Conservation (phyloP, 1,140 invertebrate species). For the Zaprionus nigranus region DNA sequence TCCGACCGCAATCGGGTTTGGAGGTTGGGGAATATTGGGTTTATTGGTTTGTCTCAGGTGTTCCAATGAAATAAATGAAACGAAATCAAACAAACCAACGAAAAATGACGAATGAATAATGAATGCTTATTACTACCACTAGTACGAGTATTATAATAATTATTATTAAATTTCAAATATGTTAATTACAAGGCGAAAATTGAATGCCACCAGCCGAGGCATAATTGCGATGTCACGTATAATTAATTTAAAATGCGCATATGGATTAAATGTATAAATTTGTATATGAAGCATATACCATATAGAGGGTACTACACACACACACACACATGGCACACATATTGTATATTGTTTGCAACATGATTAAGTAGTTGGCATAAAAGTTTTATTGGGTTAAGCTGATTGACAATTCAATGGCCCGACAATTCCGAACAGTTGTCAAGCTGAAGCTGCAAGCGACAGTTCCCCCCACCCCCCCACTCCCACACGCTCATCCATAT, state of each 20-base stretch:
- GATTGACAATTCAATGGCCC: constrained; percentile 45
- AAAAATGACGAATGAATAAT: constrained; percentile 38
- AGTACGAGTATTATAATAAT: constrained; percentile 13
- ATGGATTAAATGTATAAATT: constrained; percentile 13
- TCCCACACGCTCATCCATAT: background rate
- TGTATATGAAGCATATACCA: background rate
- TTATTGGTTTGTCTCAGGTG: background rate
- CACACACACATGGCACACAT: background rate
- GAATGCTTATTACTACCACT: constrained; percentile 22
- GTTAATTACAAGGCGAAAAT: constrained; percentile 47
- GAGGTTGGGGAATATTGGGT: background rate
- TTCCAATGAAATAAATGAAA: constrained; percentile 7
- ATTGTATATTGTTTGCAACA: constrained; percentile 17
- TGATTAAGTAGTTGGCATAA: constrained; percentile 40
- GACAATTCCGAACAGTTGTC: constrained; percentile 30
- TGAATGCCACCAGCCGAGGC: constrained; percentile 16
- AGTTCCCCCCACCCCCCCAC: background rate
- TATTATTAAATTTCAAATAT: constrained; percentile 40
- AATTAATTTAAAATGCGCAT: constrained; percentile 49
- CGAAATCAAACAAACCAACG: constrained; percentile 31
- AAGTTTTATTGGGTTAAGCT: constrained; percentile 47
- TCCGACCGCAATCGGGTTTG: background rate
- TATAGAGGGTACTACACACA: constrained; percentile 4
- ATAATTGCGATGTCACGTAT: constrained; percentile 50
- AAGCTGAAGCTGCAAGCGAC: constrained; percentile 24